Percentiles rank a stretch among this genome's conserved stretches.
Evolutionary conservation across 2,888 invertebrate species (phyloP).

Genomic region (Cryptus viduatorius): DNA sequence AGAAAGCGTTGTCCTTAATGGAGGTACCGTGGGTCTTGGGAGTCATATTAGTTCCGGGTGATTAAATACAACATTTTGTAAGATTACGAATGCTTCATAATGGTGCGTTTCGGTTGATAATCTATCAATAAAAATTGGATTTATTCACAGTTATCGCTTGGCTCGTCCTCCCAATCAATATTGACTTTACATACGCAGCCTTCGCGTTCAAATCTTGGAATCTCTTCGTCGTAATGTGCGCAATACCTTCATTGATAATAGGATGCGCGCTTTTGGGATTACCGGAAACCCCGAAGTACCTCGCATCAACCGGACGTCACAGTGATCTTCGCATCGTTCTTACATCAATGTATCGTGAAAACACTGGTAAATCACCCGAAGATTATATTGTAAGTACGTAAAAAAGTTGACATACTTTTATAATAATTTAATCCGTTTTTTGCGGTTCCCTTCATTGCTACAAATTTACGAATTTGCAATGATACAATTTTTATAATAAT

Average conservation of each 20-base stretch:
- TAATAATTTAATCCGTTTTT: neutral
- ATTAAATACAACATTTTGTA: conserved; percentile 68
- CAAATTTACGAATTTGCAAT: neutral
- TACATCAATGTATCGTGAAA: conserved; percentile 89
- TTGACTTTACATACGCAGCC: conserved; percentile 86
- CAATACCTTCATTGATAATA: conserved; percentile 89
- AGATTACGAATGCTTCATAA: neutral
- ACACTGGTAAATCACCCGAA: conserved; percentile 86
- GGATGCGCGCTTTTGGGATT: conserved; percentile 89
- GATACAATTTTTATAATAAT: conserved; percentile 3
- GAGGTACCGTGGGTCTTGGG: conserved; percentile 93
- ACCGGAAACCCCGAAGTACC: conserved; percentile 93
- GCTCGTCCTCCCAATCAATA: conserved; percentile 90
- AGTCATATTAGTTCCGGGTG: conserved; percentile 90
- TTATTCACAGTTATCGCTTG: conserved; percentile 89
- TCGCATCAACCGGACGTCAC: conserved; percentile 91
- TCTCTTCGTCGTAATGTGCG: conserved; percentile 90
- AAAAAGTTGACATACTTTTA: neutral
- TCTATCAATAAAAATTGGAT: neutral
- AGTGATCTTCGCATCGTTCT: conserved; percentile 87
- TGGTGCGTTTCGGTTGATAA: neutral
- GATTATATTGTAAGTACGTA: conserved; percentile 82
- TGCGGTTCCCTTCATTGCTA: neutral
- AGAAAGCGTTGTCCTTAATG: conserved; percentile 93
- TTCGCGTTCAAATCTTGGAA: conserved; percentile 93